Evolutionary conservation across 2,113 vertebrate genomes (phyloP).

Genomic region (Maccullochella peelii): DNA sequence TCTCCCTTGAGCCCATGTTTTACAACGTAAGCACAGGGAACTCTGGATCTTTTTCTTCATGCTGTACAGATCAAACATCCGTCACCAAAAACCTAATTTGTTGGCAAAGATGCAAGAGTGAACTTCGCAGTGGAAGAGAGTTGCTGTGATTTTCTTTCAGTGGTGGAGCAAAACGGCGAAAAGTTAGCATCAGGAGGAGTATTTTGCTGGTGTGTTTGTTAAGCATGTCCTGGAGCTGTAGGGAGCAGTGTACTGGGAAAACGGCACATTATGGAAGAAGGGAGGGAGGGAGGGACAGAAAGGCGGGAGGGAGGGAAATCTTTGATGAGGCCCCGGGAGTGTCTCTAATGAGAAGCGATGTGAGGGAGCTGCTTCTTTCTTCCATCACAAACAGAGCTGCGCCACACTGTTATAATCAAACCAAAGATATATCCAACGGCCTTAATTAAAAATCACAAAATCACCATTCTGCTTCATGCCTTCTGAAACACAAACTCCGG

Average conservation of each 20-base stretch:
- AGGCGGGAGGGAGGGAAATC: conserved; percentile 60
- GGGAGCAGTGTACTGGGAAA: conserved; percentile 76
- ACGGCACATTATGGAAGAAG: conserved; percentile 73
- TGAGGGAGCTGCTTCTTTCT: conserved; percentile 69
- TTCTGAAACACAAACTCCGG: conserved; percentile 63
- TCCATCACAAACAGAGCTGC: conserved; percentile 63
- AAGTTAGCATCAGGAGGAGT: conserved; percentile 68
- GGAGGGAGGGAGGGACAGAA: conserved; percentile 68
- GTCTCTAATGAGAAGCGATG: conserved; percentile 81
- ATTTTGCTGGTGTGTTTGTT: conserved; percentile 80
- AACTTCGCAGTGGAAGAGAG: conserved; percentile 44
- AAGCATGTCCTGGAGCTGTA: conserved; percentile 79
- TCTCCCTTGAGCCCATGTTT: not conserved
- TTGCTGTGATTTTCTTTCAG: conserved; percentile 44
- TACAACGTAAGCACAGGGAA: conserved; percentile 18
- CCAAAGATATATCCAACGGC: conserved; percentile 79
- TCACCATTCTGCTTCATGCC: conserved; percentile 69
- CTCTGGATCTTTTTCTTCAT: conserved; percentile 22
- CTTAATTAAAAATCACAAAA: conserved; percentile 82
- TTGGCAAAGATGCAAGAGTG: conserved; percentile 25
- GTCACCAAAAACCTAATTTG: conserved; percentile 52
- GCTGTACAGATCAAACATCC: conserved; percentile 51
- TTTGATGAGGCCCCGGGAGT: conserved; percentile 84
- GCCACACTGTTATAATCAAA: conserved; percentile 73
- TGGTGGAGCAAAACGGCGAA: conserved; percentile 63